These are phyloP conservation scores for Oplegnathus fasciatus DNA, from an alignment of 2,113 vertebrate species.

Conservation along the genomic window DNA sequence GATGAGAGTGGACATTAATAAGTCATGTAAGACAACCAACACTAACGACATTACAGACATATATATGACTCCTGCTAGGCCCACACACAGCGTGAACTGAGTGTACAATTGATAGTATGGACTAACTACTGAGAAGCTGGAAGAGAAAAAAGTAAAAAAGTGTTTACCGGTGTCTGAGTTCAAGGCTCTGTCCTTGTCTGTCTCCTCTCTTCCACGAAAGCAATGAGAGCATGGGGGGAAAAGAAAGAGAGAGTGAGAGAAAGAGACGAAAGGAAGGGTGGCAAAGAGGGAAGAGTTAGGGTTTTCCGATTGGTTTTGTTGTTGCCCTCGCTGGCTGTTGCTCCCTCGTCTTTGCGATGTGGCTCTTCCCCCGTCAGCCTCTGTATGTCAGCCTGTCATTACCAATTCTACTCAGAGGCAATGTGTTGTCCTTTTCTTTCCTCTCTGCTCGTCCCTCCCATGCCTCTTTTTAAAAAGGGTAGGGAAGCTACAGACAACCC, in stretches of 20 bases:
- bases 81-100: slow-evolving; percentile 24
- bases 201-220: slow-evolving; percentile 73
- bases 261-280: slow-evolving; percentile 24
- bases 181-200: slow-evolving; percentile 75
- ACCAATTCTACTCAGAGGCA: slow-evolving; percentile 13
- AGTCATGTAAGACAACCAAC: slow-evolving; percentile 65
- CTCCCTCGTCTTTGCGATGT: slow-evolving; percentile 18
- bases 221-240: slow-evolving; percentile 61
- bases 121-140: slow-evolving; percentile 14
- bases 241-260: slow-evolving; percentile 60
- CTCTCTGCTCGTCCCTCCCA: slow-evolving; percentile 21
- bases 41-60: slow-evolving; percentile 48
- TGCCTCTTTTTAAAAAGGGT: slow-evolving; percentile 44
- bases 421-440: slow-evolving; percentile 33
- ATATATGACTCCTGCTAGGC: slow-evolving; percentile 44
- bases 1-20: slow-evolving; percentile 68
- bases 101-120: neutral
- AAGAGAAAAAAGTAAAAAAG: slow-evolving; percentile 36
- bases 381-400: slow-evolving; percentile 27
- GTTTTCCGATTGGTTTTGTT: slow-evolving; percentile 36
- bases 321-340: slow-evolving; percentile 1
- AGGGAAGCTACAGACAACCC: slow-evolving; percentile 14
- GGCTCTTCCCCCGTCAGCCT: slow-evolving; percentile 30
- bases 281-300: slow-evolving; percentile 45
- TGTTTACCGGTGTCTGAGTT: slow-evolving; percentile 79